A percentile compares a stretch with the other conserved stretches of the same genome.
Evolutionary conservation across 2,113 vertebrate species (phyloP).

Genomic region (Hiodon tergisus): DNA sequence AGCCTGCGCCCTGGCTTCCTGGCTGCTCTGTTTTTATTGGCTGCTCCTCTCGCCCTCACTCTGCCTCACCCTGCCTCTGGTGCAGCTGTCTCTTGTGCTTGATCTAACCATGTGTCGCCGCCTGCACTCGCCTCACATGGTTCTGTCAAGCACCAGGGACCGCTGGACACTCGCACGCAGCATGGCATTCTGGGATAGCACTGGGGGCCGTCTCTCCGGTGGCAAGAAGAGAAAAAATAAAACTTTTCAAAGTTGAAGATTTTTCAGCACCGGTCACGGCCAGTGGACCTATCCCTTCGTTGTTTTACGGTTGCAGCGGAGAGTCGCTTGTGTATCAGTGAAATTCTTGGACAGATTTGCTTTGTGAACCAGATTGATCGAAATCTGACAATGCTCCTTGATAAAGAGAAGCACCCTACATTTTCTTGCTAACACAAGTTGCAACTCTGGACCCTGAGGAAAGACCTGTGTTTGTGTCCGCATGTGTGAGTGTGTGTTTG

Average conservation of each 20-base stretch:
- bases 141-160: constrained; percentile 99
- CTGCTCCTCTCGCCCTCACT: constrained; percentile 78
- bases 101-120: constrained; percentile 99
- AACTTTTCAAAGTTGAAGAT: background rate
- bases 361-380: constrained; percentile 33
- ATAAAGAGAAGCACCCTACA: constrained; percentile 24
- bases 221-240: constrained; percentile 28
- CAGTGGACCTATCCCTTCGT: background rate
- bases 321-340: background rate
- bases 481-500: background rate
- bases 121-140: constrained; percentile 98
- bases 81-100: constrained; percentile 99
- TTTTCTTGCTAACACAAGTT: constrained; percentile 29
- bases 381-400: constrained; percentile 18
- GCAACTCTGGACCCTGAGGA: constrained; percentile 19
- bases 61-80: constrained; percentile 59
- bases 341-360: constrained; percentile 16
- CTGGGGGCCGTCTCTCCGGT: constrained; percentile 36
- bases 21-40: constrained; percentile 78
- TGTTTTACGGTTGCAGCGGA: background rate
- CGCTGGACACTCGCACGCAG: constrained; percentile 85
- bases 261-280: background rate
- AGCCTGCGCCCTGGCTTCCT: constrained; percentile 59
- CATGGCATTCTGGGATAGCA: constrained; percentile 78
- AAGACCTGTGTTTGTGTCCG: constrained; percentile 19